These are phyloP conservation scores for Sinocyclocheilus grahami DNA, from an alignment of 2,113 vertebrate genomes.

Conservation along the genomic window DNA sequence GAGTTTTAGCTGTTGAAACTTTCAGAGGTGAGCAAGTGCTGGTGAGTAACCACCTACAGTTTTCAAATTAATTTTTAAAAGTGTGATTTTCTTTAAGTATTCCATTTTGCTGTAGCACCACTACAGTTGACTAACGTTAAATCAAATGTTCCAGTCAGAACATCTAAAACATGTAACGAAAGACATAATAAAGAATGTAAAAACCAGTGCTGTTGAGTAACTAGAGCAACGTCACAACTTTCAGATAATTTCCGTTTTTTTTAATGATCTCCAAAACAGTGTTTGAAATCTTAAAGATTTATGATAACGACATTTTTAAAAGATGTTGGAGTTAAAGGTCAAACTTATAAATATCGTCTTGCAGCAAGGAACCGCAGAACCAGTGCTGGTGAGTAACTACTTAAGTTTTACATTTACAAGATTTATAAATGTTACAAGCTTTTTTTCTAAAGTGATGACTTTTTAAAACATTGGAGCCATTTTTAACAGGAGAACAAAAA, in stretches of 20 bases:
- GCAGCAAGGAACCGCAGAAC: no score
- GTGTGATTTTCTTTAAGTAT: not conserved
- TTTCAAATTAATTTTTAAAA: not conserved
- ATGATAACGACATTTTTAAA: no score
- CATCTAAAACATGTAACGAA: not conserved
- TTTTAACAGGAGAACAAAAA: no score
- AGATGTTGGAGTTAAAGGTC: no score
- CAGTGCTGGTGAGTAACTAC: no score
- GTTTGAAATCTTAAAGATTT: no score
- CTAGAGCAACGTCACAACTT: not conserved
- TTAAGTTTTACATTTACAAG: not conserved
- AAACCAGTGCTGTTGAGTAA: not conserved
- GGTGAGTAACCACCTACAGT: not conserved
- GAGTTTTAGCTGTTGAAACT: not conserved
- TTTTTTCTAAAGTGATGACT: not conserved
- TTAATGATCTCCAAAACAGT: no score
- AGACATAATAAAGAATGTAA: not conserved
- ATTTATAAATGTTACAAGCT: not conserved
- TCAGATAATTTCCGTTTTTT: not conserved
- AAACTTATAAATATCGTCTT: no score
- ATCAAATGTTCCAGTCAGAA: not conserved
- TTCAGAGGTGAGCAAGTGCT: conserved; percentile 1
- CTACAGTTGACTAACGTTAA: not conserved
- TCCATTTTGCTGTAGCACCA: not conserved
- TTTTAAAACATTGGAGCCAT: no score